Conservation (phyloP, 2,113 vertebrate species). For the Gopherus flavomarginatus region DNA sequence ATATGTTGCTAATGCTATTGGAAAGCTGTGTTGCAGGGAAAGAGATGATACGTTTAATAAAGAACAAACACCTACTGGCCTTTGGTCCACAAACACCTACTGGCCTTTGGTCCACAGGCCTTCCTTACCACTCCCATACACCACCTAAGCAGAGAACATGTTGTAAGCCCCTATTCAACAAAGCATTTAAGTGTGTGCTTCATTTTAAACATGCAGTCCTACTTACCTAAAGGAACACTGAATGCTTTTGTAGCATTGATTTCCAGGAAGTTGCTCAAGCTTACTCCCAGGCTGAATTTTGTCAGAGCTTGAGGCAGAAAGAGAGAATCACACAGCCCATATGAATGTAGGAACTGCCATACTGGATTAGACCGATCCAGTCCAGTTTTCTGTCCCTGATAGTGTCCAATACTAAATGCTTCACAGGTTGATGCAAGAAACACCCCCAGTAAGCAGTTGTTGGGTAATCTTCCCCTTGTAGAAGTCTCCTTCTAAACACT, state of each 20-base stretch:
- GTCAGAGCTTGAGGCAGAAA: not conserved
- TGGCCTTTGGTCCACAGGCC: no score
- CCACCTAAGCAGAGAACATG: not conserved
- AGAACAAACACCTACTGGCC: rapidly evolving
- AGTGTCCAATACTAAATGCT: not conserved
- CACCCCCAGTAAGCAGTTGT: not conserved
- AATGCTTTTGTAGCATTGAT: rapidly evolving
- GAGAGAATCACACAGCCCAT: not conserved
- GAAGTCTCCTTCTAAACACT: not conserved
- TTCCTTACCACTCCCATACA: not conserved
- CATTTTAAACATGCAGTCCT: not conserved
- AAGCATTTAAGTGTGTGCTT: not conserved
- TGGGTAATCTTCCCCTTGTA: not conserved
- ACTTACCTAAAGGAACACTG: not conserved
- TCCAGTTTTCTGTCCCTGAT: not conserved
- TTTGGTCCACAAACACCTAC: not conserved
- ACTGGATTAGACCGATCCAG: not conserved
- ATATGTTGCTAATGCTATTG: not conserved
- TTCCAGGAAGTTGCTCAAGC: not conserved
- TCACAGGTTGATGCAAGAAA: not conserved
- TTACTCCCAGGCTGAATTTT: not conserved
- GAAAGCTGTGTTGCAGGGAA: not conserved
- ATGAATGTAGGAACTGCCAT: not conserved
- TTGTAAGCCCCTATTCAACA: not conserved
- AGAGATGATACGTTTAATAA: not conserved